These are phyloP conservation scores for Drosophila flavopinicola DNA, from an alignment of 2,888 invertebrate species.

Conservation along the genomic window DNA sequence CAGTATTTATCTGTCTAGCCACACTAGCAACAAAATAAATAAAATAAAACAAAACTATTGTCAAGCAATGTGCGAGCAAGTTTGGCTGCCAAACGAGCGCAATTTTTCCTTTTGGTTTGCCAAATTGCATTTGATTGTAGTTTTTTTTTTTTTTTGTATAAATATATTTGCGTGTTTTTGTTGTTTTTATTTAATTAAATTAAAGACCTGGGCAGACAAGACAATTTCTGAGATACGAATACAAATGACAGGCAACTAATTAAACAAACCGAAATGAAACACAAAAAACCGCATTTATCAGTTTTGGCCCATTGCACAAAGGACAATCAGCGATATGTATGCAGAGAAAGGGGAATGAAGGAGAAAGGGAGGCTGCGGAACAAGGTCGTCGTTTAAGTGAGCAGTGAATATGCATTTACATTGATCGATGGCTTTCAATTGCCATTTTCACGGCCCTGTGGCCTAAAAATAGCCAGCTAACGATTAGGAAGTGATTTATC, in stretches of 20 bases:
- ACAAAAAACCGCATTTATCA: slow-evolving; percentile 59
- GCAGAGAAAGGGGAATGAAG: background rate
- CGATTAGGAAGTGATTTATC: slow-evolving; percentile 60
- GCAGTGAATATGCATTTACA: slow-evolving; percentile 51
- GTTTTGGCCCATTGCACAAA: slow-evolving; percentile 33
- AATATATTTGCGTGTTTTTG: slow-evolving; percentile 1
- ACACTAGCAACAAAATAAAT: slow-evolving; percentile 10
- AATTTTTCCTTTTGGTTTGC: slow-evolving; percentile 23
- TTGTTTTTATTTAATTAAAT: slow-evolving; percentile 31
- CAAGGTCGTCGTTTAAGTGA: slow-evolving; percentile 33
- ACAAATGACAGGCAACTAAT: slow-evolving; percentile 43
- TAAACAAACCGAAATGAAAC: slow-evolving; percentile 55
- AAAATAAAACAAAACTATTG: slow-evolving; percentile 4
- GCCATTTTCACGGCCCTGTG: slow-evolving; percentile 53
- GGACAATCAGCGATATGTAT: slow-evolving; percentile 5
- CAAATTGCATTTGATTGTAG: slow-evolving; percentile 36
- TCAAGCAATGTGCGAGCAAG: too few species aligned
- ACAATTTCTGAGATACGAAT: slow-evolving; percentile 12
- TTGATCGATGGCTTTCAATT: slow-evolving; percentile 66
- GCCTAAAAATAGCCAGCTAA: slow-evolving; percentile 55
- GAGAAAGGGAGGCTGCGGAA: background rate
- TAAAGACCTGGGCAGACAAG: slow-evolving; percentile 18
- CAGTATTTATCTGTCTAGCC: slow-evolving; percentile 32
- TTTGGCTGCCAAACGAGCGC: slow-evolving; percentile 31
- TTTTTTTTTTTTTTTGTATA: background rate